Base-by-base conservation (phyloP, 2,797 vertebrate genomes). In the Amazona finschi region DNA sequence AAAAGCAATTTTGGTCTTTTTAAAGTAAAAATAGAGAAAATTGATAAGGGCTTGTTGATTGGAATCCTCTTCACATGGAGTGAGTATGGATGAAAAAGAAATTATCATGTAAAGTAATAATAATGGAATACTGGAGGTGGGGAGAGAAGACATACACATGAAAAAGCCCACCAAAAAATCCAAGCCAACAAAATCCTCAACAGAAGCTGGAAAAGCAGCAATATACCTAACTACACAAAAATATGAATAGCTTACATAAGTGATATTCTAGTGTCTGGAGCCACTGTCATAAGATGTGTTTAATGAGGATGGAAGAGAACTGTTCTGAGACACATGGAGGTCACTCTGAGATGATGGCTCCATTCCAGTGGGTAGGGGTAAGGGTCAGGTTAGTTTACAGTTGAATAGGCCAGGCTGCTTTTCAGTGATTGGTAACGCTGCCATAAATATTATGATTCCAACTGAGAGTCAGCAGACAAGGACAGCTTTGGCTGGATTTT, bases 201-300 rank as follows among this genome's bases (percentile, higher is more conserved):
- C 4, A 30, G 66, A 92, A 81, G 43, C 62, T 86, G 58, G 52
- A 85, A 78, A n/a, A 6, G 38, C 60, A 90, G 44, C 58, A 78
- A 91, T 57, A 53, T 21, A 44, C n/a, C 27, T 66, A 70, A 89
- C n/a, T 62, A 55, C 70, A 58, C 19, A 80, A 78, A 92, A 86
- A 46, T 15, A 50, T 5, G 22, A 81, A 27, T 31, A 91, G 36
- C 47, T 89, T 87, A 79, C 41, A 8, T 28, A 85, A 89, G 57
- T 31, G 77, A 87, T 71, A 76, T 41, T 80, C 10, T 17, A 53
- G n/a, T 67, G 44, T 91, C 67, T 84, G 84, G 20, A 90, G 85
- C 44, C 60, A 86, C 57, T 89, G 60, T 76, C 81, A 93, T 82
- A 57, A 90, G 90, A 38, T 57, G 36, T 60, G 44, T 76, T 94